A percentile compares a stretch with the other conserved stretches of the same genome.
Conservation (phyloP, 2,888 invertebrate genomes). For the Dexiosoma caninum region DNA sequence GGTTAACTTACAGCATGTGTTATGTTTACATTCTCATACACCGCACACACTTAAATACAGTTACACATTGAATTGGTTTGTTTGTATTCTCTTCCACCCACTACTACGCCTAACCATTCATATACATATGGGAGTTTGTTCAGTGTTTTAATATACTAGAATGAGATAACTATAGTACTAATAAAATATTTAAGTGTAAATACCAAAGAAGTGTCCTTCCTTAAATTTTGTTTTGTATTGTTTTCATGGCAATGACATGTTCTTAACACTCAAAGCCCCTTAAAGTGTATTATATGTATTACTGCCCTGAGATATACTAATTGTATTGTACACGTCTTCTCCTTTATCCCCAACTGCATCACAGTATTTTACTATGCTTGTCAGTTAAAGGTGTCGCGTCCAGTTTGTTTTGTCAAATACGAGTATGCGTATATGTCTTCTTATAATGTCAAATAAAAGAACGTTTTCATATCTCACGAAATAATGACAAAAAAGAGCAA, state of each 20-base stretch:
- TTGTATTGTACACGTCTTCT: neutral
- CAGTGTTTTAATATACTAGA: neutral
- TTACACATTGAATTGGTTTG: neutral
- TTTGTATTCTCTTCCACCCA: neutral
- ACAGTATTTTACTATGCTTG: neutral
- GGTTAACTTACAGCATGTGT: neutral
- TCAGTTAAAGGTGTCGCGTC: constrained; percentile 53
- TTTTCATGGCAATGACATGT: neutral
- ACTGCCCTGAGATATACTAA: neutral
- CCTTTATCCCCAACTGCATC: neutral
- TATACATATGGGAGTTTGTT: neutral
- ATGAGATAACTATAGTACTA: neutral
- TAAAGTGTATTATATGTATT: neutral
- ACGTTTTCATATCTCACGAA: constrained; percentile 38
- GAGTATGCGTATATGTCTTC: neutral
- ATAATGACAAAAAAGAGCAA: constrained; percentile 46
- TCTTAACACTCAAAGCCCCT: constrained; percentile 3
- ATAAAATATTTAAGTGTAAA: constrained; percentile 38
- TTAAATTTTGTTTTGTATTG: neutral
- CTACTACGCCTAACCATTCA: too few species aligned
- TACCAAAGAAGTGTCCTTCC: neutral
- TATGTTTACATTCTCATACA: neutral
- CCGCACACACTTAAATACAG: neutral
- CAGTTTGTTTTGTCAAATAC: constrained; percentile 33
- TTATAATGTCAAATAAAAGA: constrained; percentile 50